Evolutionary conservation across 2,888 invertebrate species (phyloP).

Genomic region (Yponomeuta cagnagella): DNA sequence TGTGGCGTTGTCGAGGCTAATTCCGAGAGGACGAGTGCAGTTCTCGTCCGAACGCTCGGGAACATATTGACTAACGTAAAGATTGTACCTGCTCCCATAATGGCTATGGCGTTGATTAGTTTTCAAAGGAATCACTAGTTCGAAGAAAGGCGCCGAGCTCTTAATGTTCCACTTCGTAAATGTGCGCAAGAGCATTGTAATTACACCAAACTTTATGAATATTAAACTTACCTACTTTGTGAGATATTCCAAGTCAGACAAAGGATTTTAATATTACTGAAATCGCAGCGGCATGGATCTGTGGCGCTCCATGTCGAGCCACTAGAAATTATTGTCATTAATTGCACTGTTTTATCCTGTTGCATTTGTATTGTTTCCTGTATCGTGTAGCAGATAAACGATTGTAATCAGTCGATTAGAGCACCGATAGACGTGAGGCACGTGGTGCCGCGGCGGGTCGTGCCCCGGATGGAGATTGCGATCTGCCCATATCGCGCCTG

Average conservation of each 20-base stretch:
- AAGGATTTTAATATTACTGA: constrained; percentile 12
- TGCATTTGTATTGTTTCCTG: constrained; percentile 55
- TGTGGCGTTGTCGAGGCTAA: constrained; percentile 67
- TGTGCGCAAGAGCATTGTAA: constrained; percentile 23
- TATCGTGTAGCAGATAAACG: constrained; percentile 35
- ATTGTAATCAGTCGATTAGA: constrained; percentile 49
- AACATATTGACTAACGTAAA: constrained; percentile 57
- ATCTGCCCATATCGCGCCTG: constrained; percentile 51
- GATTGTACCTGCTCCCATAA: constrained; percentile 47
- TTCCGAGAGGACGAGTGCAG: constrained; percentile 51
- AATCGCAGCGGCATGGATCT: constrained; percentile 2
- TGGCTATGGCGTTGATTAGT: constrained; percentile 60
- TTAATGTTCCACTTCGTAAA: constrained; percentile 44
- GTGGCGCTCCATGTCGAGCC: background rate
- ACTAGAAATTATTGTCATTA: constrained; percentile 44
- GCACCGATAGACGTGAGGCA: constrained; percentile 46
- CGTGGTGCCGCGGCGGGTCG: constrained; percentile 50
- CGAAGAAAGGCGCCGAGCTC: constrained; percentile 51
- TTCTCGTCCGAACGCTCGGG: constrained; percentile 43
- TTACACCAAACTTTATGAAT: constrained; percentile 3
- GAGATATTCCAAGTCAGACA: background rate
- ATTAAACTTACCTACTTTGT: background rate
- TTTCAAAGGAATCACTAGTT: constrained; percentile 61
- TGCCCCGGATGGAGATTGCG: constrained; percentile 53
- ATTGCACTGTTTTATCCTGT: constrained; percentile 55